Evolutionary conservation across 2,797 vertebrate genomes (phyloP).

Genomic region (Pipistrellus kuhlii): DNA sequence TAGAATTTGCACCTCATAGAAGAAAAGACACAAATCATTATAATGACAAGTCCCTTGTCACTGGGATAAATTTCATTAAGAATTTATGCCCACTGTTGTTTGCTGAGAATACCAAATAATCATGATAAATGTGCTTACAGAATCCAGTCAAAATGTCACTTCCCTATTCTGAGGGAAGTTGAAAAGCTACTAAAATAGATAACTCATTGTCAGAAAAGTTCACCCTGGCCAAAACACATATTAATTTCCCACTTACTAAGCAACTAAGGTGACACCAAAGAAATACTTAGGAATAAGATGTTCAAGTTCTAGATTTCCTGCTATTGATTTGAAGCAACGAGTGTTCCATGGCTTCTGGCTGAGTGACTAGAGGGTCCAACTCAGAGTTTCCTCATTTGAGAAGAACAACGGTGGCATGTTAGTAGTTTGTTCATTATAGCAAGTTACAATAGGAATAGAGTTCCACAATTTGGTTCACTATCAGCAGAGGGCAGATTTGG

Average conservation of each 20-base stretch:
- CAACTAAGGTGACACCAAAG: background rate
- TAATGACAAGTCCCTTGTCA: slow-evolving; percentile 49
- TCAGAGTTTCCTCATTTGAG: background rate
- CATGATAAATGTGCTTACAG: slow-evolving; percentile 51
- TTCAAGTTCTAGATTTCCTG: background rate
- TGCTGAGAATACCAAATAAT: slow-evolving; percentile 60
- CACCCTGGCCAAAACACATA: background rate
- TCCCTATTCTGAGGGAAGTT: slow-evolving; percentile 3
- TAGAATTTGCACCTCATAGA: slow-evolving; percentile 16
- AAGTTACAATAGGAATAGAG: background rate
- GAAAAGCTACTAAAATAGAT: slow-evolving; percentile 47
- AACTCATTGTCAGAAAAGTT: slow-evolving; percentile 53
- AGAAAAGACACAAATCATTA: slow-evolving; percentile 13
- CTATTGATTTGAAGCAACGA: background rate
- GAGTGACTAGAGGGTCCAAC: background rate
- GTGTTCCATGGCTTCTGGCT: background rate
- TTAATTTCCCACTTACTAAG: slow-evolving; percentile 3
- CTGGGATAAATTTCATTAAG: slow-evolving; percentile 67
- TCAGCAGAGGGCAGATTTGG: background rate
- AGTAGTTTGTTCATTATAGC: background rate
- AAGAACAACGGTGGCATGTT: background rate
- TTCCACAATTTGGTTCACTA: background rate
- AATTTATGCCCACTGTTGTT: slow-evolving; percentile 33
- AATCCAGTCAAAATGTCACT: slow-evolving; percentile 65
- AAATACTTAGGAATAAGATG: background rate